These are phyloP conservation scores for Melanaphis sacchari DNA, from an alignment of 1,140 invertebrate species.

Conservation along the genomic window DNA sequence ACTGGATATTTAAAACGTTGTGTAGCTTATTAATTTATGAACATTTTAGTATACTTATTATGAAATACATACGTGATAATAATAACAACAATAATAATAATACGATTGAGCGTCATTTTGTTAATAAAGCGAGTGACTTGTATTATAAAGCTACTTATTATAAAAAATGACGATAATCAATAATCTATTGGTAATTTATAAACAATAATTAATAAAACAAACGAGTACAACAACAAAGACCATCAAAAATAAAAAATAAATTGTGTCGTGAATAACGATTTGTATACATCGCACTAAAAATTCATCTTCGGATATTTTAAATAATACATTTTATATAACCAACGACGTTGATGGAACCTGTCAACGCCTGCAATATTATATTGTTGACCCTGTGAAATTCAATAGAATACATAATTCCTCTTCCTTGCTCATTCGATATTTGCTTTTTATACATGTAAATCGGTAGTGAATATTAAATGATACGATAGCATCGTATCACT, in stretches of 20 bases:
- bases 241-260: neutral
- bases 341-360: neutral
- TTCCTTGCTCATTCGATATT: neutral
- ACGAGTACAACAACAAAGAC: neutral
- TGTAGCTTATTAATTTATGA: too few relatives aligned
- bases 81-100: neutral
- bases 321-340: constrained; percentile 29
- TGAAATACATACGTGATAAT: neutral
- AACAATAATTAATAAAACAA: constrained; percentile 23
- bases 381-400: constrained; percentile 28
- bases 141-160: neutral
- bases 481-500: neutral
- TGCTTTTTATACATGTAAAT: constrained; percentile 24
- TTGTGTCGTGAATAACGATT: neutral
- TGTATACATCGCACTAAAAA: neutral
- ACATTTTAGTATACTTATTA: neutral
- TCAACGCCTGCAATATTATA: neutral
- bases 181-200: neutral
- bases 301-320: neutral
- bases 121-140: neutral
- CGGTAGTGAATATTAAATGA: constrained; percentile 49
- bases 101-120: neutral
- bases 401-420: constrained; percentile 46
- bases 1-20: too few relatives aligned
- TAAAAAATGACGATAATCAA: neutral